Percentiles rank a stretch among this genome's conserved stretches.
phyloP scores from a whole-genome alignment of 1,140 invertebrate genomes.

The Medauroidea extradentata region DNA sequence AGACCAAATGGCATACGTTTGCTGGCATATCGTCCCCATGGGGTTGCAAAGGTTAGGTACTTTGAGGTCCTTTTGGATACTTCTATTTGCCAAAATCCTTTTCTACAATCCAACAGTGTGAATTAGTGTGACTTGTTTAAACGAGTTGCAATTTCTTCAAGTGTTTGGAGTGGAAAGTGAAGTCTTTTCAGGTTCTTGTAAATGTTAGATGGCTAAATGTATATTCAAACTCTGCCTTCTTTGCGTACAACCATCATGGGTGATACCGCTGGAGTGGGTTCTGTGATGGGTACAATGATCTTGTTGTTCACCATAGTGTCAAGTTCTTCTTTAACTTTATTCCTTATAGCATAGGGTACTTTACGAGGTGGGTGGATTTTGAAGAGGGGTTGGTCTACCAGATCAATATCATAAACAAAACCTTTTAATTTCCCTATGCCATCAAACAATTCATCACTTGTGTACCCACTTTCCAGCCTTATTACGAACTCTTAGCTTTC shows the following conservation, averaged over 20 bases:
- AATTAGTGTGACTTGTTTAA: conserved; percentile 6
- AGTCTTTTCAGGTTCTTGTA: conserved; percentile 10
- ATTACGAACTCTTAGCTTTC: not conserved
- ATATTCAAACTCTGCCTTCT: conserved; percentile 9
- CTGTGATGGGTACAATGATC: conserved; percentile 10
- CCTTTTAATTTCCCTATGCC: conserved; percentile 10
- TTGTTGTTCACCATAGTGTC: conserved; percentile 5
- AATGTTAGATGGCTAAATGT: conserved; percentile 5
- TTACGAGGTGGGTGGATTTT: conserved; percentile 7
- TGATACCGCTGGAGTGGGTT: conserved; percentile 12
- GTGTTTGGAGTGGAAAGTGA: conserved; percentile 8
- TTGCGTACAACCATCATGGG: conserved; percentile 7
- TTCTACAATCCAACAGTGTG: conserved; percentile 11
- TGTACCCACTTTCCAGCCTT: not conserved
- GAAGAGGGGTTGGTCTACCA: conserved; percentile 8
- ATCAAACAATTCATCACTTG: not conserved
- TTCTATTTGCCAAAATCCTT: conserved; percentile 15
- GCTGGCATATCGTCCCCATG: conserved; percentile 31
- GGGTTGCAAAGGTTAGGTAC: conserved; percentile 27
- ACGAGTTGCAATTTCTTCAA: conserved; percentile 11
- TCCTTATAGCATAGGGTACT: conserved; percentile 6
- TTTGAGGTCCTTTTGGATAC: conserved; percentile 6
- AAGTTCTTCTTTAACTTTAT: conserved; percentile 11
- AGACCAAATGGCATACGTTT: conserved; percentile 33
- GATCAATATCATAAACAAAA: conserved; percentile 12